Conservation (phyloP, 1,140 invertebrate species). For the Manduca sexta region DNA sequence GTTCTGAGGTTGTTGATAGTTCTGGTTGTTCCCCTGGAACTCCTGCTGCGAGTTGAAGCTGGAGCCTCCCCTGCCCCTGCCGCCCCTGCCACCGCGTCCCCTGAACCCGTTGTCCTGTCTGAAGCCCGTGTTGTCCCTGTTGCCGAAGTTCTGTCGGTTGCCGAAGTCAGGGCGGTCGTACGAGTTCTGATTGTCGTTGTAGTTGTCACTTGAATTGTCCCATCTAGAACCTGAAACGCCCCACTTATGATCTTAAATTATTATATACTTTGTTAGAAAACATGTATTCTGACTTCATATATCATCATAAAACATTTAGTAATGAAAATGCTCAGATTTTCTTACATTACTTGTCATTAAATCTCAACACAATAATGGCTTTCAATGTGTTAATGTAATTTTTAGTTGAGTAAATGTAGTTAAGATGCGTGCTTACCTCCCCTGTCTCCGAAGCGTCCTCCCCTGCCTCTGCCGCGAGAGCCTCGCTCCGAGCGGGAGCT, state of each 20-base stretch:
- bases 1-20: constrained; percentile 13
- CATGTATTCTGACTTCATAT: too few species aligned
- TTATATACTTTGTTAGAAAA: too few species aligned
- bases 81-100: constrained; percentile 19
- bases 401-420: background rate
- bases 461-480: constrained; percentile 23
- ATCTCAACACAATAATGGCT: too few species aligned
- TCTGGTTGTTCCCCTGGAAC: constrained; percentile 14
- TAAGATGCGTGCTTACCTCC: constrained; percentile 5
- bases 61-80: background rate
- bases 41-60: background rate
- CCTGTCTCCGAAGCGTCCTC: constrained; percentile 22
- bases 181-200: constrained; percentile 9
- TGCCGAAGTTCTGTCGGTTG: constrained; percentile 17
- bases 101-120: constrained; percentile 28
- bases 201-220: constrained; percentile 14
- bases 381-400: too few species aligned
- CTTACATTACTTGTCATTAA: too few species aligned
- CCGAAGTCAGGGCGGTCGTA: constrained; percentile 13
- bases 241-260: too few species aligned
- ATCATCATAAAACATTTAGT: too few species aligned
- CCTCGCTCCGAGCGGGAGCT: constrained; percentile 17
- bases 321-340: too few species aligned
- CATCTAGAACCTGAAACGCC: constrained; percentile 11
- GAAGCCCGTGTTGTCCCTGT: constrained; percentile 12